A percentile compares a stretch with the other conserved stretches of the same genome.
phyloP scores from a whole-genome alignment of 2,113 vertebrate genomes.

The Phycodurus eques region DNA sequence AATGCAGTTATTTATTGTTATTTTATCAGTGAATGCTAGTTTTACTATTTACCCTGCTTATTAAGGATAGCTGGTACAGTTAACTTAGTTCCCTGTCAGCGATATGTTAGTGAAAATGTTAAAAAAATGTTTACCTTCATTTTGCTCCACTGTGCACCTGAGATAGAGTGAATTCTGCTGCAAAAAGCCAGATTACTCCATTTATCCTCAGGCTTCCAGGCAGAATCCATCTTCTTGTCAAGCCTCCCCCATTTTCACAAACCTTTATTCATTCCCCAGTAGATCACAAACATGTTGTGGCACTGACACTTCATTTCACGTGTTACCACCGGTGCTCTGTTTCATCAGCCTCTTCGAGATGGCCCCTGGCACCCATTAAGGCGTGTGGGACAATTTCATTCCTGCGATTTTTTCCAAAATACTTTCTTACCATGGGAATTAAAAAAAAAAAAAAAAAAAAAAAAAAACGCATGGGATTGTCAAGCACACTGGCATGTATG shows the following conservation, averaged over 20 bases:
- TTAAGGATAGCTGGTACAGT: too few species aligned
- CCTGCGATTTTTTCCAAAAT: slow-evolving; percentile 30
- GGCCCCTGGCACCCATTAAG: slow-evolving; percentile 21
- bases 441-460: not conserved
- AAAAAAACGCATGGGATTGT: slow-evolving; percentile 41
- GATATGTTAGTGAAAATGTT: not conserved
- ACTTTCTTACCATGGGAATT: slow-evolving; percentile 30
- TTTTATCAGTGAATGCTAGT: too few species aligned
- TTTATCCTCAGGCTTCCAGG: slow-evolving; percentile 8
- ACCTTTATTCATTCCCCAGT: slow-evolving; percentile 26
- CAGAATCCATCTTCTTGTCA: slow-evolving; percentile 36
- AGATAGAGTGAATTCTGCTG: not conserved
- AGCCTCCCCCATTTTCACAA: slow-evolving; percentile 14
- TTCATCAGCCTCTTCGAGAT: slow-evolving; percentile 21
- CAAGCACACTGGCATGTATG: slow-evolving; percentile 13
- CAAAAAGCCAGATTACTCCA: not conserved
- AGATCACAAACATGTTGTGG: slow-evolving; percentile 20
- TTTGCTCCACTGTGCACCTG: not conserved
- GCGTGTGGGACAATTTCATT: slow-evolving; percentile 43
- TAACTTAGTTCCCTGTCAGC: too few species aligned
- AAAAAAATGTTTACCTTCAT: not conserved
- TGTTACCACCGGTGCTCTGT: slow-evolving; percentile 25
- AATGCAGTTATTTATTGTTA: not conserved
- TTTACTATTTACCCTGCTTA: too few species aligned
- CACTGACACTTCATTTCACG: slow-evolving; percentile 45